Percentiles rank a stretch among this genome's conserved stretches.
These are phyloP conservation scores for Echinarachnius parma DNA, from an alignment of 53 echinoderm and acorn worm species.

Conservation along the genomic window DNA sequence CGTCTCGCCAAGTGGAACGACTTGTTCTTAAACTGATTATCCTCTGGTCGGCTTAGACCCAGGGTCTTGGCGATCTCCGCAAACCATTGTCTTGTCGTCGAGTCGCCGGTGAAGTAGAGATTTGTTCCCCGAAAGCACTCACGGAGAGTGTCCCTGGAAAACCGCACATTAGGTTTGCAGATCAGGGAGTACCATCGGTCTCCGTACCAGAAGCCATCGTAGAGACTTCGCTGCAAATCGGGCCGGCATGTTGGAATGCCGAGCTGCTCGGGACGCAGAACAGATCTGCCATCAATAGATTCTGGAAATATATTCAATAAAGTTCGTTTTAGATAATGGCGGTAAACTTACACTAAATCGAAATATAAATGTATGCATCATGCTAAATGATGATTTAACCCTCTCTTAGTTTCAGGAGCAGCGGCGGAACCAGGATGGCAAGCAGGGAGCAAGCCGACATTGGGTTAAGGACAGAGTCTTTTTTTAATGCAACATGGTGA, in stretches of 20 bases:
- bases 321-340: too few species aligned
- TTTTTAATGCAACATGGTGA: too few species aligned
- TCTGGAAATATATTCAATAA: too few species aligned
- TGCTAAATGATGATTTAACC: too few species aligned
- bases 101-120: conserved; percentile 49
- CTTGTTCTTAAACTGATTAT: conserved; percentile 23
- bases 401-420: too few species aligned
- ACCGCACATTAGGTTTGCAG: conserved; percentile 25
- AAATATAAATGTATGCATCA: too few species aligned
- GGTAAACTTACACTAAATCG: too few species aligned
- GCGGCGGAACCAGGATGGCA: too few species aligned
- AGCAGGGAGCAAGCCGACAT: too few species aligned
- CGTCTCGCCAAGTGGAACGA: conserved; percentile 12
- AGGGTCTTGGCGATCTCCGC: conserved; percentile 9
- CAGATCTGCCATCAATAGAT: background rate
- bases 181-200: conserved; percentile 50
- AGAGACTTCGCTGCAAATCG: conserved; percentile 18
- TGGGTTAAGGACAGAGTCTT: too few species aligned
- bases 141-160: background rate
- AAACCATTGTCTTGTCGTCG: conserved; percentile 60
- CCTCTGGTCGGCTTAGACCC: conserved; percentile 1
- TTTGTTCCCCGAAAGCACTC: conserved; percentile 36
- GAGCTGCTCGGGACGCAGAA: conserved; percentile 1
- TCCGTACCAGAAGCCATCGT: conserved; percentile 66
- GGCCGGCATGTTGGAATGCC: conserved; percentile 30